Base-by-base conservation (phyloP, 2,797 vertebrate species). In the Gastrophryne carolinensis region DNA sequence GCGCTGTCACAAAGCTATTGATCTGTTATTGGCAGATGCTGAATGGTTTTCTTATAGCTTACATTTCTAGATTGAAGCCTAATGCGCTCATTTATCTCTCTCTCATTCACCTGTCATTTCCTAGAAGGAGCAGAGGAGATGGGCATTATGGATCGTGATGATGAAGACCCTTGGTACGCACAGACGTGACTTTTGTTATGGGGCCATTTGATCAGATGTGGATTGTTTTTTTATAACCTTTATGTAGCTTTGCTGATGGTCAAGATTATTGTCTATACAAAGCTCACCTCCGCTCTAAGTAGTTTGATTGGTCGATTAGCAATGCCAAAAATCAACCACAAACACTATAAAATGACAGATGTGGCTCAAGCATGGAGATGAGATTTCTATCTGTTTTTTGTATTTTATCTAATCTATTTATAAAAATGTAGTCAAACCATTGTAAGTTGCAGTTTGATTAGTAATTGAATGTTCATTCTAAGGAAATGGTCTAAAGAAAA, bases 81-180 rank as follows among this genome's bases (percentile, higher is more conserved):
- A 65, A 49, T 50, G 63, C 63, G 23, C 27, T 34, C 44, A 50
- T 50, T 50, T 65, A 15, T 65, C 9, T 29, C 24, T 30, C 26
- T n/a, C 26, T 30, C 52, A 8, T 56, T 56, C 27, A 56, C 53
- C 8, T 27, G 26, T 26, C 27, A 29, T 24, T 32, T 64, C 41
- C 44, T n/a, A 49, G 62, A 24, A 21, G 17, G n/a, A 27, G 27
- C 57, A 34, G 12, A 15, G 17, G 63, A 64, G 62, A 64, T 49
- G 39, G 2, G 23, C 19, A 21, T 24, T 65, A 65, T 65, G 49
- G 63, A 24, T 65, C 63, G 29, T 52, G 50, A 65, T 65, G 44
- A 21, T 29, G 30, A 34, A 44, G 13, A 47, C 47, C 34, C 29
- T 32, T 29, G 12, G 34, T 50, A 24, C 41, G 30, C 19, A 50